A percentile compares a stretch with the other conserved stretches of the same genome.
Conservation (phyloP, 1,140 invertebrate species). For the Trichomalopsis sarcophagae region DNA sequence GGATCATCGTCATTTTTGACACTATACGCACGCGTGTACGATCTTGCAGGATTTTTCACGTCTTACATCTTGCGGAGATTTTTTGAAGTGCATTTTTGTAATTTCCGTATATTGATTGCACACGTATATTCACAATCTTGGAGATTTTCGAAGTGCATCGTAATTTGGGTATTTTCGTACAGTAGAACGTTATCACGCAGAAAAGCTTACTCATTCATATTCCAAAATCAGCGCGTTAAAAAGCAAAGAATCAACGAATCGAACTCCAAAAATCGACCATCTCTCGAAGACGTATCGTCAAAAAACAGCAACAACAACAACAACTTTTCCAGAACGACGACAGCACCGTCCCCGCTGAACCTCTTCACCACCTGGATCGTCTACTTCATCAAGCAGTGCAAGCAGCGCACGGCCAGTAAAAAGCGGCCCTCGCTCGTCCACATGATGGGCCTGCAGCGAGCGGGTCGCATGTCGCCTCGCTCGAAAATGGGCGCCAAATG, state of each 20-base stretch:
- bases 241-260: not conserved
- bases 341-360: slow-evolving; percentile 97
- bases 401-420: slow-evolving; percentile 79
- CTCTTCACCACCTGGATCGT: slow-evolving; percentile 95
- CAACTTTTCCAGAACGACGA: slow-evolving; percentile 85
- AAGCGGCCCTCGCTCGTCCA: slow-evolving; percentile 89
- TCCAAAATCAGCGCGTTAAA: not conserved
- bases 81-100: too few species aligned
- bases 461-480: slow-evolving; percentile 83
- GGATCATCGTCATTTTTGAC: too few species aligned
- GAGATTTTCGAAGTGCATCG: too few species aligned
- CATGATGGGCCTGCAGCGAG: slow-evolving; percentile 85
- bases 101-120: too few species aligned
- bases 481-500: slow-evolving; percentile 91
- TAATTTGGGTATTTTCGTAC: too few species aligned
- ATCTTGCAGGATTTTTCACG: not conserved
- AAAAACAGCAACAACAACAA: not conserved
- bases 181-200: too few species aligned
- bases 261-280: not conserved
- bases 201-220: too few species aligned
- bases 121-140: too few species aligned
- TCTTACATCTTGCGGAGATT: too few species aligned
- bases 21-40: not conserved
- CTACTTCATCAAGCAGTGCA: slow-evolving; percentile 89
- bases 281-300: not conserved